Conservation (phyloP, 1,140 invertebrate genomes). For the Drosophila insularis region DNA sequence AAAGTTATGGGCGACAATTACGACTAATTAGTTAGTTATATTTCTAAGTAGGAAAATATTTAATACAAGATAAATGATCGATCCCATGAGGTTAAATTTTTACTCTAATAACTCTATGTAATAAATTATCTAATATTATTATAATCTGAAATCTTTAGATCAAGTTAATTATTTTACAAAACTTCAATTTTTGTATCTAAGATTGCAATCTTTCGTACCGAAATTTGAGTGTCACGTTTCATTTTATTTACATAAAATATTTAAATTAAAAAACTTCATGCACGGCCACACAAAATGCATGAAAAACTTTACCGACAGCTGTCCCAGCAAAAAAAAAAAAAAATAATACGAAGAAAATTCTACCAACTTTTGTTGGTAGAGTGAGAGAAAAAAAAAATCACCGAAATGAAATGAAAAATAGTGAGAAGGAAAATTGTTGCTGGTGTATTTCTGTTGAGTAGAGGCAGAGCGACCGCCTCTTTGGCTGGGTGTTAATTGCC, state of each 20-base stretch:
- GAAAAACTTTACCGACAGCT: conserved; percentile 57
- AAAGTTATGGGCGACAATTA: too few species aligned
- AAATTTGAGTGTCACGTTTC: not conserved
- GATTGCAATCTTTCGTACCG: not conserved
- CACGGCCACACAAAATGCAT: conserved; percentile 56
- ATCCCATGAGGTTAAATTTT: too few species aligned
- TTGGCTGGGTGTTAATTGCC: conserved; percentile 63
- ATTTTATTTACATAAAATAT: conserved; percentile 59
- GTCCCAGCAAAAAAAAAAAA: conserved; percentile 45
- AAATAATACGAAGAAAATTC: conserved; percentile 38
- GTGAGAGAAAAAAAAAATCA: conserved; percentile 38
- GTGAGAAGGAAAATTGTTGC: conserved; percentile 36
- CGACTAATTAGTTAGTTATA: too few species aligned
- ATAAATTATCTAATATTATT: too few species aligned
- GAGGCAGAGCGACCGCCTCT: not conserved
- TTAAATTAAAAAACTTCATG: conserved; percentile 66
- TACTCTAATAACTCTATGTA: too few species aligned
- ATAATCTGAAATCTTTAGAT: not conserved
- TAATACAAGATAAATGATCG: too few species aligned
- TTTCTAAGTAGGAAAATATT: too few species aligned
- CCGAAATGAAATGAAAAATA: conserved; percentile 47
- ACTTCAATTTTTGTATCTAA: not conserved
- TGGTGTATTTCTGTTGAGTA: conserved; percentile 16
- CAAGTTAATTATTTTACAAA: not conserved
- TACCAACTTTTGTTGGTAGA: not conserved